These are phyloP conservation scores for Coturnix japonica DNA, from an alignment of 2,113 vertebrate species.

Conservation along the genomic window DNA sequence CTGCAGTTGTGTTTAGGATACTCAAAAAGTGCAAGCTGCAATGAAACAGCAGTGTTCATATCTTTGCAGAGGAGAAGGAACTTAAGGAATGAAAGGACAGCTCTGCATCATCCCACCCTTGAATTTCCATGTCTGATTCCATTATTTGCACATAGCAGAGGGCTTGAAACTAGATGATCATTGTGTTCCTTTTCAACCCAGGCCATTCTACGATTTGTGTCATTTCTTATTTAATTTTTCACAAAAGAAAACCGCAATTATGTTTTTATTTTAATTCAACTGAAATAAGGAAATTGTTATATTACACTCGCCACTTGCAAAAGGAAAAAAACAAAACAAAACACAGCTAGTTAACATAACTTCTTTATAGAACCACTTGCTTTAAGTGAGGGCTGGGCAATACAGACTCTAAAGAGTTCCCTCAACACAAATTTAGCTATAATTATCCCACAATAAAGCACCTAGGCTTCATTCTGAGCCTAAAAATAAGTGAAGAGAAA, in stretches of 20 bases:
- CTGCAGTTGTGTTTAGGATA: background rate
- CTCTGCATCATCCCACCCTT: background rate
- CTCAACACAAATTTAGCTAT: background rate
- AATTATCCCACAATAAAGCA: background rate
- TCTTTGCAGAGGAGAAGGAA: background rate
- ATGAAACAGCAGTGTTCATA: background rate
- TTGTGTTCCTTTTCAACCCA: too few species aligned
- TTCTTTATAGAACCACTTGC: background rate
- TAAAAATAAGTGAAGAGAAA: constrained; percentile 6
- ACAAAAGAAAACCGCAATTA: background rate
- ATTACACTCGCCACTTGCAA: background rate
- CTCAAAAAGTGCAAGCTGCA: background rate
- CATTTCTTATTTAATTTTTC: background rate
- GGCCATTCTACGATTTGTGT: background rate
- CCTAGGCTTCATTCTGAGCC: background rate
- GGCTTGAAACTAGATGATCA: too few species aligned
- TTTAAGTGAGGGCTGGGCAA: background rate
- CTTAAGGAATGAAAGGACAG: background rate
- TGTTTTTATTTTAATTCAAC: background rate
- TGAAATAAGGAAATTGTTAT: background rate
- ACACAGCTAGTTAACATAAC: background rate
- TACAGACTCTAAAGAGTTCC: background rate
- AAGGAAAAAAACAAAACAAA: background rate
- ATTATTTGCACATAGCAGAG: too few species aligned
- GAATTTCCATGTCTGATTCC: background rate